A percentile compares a stretch with the other conserved stretches of the same genome.
Evolutionary conservation across 2,113 vertebrate genomes (phyloP).

Genomic region (Rallus limicola): DNA sequence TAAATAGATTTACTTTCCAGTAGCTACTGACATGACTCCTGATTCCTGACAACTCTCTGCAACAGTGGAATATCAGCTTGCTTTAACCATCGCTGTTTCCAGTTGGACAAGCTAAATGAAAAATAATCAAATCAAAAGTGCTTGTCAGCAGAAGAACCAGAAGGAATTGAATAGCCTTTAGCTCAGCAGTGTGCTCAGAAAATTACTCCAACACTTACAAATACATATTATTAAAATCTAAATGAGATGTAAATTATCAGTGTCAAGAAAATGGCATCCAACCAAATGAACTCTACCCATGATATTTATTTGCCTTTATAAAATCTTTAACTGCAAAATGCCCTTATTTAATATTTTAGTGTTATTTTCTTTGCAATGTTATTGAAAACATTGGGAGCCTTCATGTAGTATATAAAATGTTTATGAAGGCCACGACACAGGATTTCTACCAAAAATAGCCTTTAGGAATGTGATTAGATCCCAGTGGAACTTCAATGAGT

Average conservation of each 20-base stretch:
- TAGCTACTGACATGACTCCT: background rate
- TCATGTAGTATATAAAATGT: background rate
- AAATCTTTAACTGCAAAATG: background rate
- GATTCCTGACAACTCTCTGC: background rate
- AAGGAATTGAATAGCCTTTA: background rate
- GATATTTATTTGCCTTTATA: background rate
- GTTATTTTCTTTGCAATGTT: background rate
- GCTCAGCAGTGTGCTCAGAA: background rate
- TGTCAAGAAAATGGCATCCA: background rate
- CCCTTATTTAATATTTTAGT: background rate
- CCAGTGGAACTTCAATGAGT: background rate
- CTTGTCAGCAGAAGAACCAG: background rate
- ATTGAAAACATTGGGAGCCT: background rate
- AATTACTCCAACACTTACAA: background rate
- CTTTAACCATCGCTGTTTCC: background rate
- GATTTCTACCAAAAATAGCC: background rate
- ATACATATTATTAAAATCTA: background rate
- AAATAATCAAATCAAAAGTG: background rate
- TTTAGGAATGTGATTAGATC: background rate
- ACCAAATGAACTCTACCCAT: background rate
- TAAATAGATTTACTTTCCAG: fast-evolving
- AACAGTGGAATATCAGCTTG: background rate
- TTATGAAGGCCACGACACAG: background rate
- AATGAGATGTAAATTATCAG: background rate
- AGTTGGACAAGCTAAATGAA: background rate